phyloP scores from a whole-genome alignment of 2,797 vertebrate species.

The Astyanax mexicanus region DNA sequence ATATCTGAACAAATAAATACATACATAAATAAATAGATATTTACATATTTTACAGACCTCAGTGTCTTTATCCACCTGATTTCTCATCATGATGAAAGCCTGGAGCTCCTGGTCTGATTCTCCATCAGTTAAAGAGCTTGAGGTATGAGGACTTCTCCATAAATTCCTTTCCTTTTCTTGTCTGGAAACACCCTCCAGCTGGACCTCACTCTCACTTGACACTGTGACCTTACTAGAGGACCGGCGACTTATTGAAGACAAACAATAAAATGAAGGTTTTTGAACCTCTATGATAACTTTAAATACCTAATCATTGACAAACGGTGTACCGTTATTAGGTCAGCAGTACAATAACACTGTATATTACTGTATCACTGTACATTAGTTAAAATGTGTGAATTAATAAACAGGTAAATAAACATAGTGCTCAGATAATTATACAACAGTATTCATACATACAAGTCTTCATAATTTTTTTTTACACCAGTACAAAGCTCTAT shows the following conservation, averaged over 20 bases:
- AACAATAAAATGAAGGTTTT: not conserved
- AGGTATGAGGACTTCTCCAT: constrained; percentile 68
- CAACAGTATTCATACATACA: too few relatives aligned
- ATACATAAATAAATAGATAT: too few relatives aligned
- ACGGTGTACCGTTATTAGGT: not conserved
- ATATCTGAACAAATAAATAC: too few relatives aligned
- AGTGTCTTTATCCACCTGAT: constrained; percentile 86
- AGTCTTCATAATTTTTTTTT: too few relatives aligned
- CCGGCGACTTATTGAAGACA: not conserved
- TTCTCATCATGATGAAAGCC: constrained; percentile 86
- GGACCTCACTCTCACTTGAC: constrained; percentile 61
- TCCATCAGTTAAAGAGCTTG: constrained; percentile 71
- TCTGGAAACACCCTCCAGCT: constrained; percentile 68
- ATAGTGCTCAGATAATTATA: too few relatives aligned
- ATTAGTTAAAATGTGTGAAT: not conserved
- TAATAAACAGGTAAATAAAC: too few relatives aligned
- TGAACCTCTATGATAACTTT: not conserved
- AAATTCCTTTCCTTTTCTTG: constrained; percentile 76
- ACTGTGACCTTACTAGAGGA: constrained; percentile 53
- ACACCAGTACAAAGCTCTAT: too few relatives aligned
- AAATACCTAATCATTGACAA: not conserved
- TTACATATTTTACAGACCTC: constrained; percentile 82
- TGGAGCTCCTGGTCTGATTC: constrained; percentile 86
- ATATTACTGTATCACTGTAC: not conserved
- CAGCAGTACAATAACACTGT: not conserved